A percentile compares a stretch with the other conserved stretches of the same genome.
phyloP scores from a whole-genome alignment of 2,888 invertebrate genomes.

The Rhamnusium bicolor region DNA sequence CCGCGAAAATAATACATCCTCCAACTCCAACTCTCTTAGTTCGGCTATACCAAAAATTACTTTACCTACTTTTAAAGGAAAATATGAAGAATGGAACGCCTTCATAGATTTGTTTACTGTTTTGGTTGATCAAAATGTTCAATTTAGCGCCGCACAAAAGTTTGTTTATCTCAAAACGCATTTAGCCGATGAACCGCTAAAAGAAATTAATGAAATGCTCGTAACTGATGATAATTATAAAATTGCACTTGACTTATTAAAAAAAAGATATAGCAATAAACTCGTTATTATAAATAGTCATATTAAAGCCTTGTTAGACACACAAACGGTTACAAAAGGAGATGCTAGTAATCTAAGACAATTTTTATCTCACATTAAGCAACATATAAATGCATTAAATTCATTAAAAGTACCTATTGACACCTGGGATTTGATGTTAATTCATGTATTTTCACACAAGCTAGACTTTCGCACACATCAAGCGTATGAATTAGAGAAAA shows the following conservation, averaged over 20 bases:
- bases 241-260: neutral
- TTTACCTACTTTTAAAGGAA: too few relatives aligned
- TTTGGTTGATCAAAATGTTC: neutral
- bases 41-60: too few relatives aligned
- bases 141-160: neutral
- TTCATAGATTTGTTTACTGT: neutral
- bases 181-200: neutral
- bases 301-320: neutral
- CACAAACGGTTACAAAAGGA: neutral
- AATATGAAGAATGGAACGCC: neutral
- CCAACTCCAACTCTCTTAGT: too few relatives aligned
- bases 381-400: neutral
- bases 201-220: neutral
- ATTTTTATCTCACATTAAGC: neutral
- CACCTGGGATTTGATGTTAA: neutral
- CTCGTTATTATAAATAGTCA: neutral
- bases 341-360: neutral
- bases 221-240: conserved; percentile 3
- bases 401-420: neutral
- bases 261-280: neutral
- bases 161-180: neutral
- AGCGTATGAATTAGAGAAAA: neutral
- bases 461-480: neutral
- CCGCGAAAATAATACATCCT: too few relatives aligned
- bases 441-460: neutral